Conservation (phyloP, 2,113 vertebrate species). For the Calyptommatus sinebrachiatus region DNA sequence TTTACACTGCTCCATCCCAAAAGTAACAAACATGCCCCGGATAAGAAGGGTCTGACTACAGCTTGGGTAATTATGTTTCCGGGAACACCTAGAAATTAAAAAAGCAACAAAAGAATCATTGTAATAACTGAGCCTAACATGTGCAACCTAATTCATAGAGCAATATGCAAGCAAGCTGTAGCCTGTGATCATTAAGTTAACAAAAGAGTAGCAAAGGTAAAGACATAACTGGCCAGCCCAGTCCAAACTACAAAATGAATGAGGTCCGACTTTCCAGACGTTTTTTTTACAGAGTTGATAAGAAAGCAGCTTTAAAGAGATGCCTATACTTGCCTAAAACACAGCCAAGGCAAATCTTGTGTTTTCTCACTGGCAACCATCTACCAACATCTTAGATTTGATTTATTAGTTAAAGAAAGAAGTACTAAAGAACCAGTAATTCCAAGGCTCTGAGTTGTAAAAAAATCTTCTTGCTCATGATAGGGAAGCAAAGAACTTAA, state of each 20-base stretch:
- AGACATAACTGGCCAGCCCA: background rate
- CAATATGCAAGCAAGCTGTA: background rate
- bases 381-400: background rate
- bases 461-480: background rate
- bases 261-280: too few relatives aligned
- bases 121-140: background rate
- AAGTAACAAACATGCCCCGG: conserved; percentile 90
- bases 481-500: background rate
- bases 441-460: background rate
- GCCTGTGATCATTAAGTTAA: background rate
- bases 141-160: background rate
- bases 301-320: too few relatives aligned
- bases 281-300: too few relatives aligned
- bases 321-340: too few relatives aligned
- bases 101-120: background rate
- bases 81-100: conserved; percentile 81
- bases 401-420: background rate
- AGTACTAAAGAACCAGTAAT: background rate
- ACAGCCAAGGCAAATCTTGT: too few relatives aligned
- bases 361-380: background rate
- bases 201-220: background rate
- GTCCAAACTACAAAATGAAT: background rate
- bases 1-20: conserved; percentile 91
- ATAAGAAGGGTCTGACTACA: conserved; percentile 88
- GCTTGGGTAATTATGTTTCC: conserved; percentile 85